Conservation (phyloP, 2,888 invertebrate genomes). For the Caenorhabditis sp. region DNA sequence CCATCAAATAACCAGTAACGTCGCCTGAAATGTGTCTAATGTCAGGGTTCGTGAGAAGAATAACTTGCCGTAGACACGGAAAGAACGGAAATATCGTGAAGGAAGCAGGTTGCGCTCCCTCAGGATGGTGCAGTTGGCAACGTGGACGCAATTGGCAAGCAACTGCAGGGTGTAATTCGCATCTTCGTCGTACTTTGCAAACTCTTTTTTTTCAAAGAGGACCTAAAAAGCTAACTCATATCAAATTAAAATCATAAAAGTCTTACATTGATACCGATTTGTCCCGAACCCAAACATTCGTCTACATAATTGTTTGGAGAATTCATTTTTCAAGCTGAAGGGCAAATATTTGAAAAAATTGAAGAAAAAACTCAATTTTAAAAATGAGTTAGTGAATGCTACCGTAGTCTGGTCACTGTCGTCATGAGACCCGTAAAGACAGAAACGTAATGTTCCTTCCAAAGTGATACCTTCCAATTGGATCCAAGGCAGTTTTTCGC, state of each 20-base stretch:
- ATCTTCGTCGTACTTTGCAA: not conserved
- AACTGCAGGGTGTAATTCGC: not conserved
- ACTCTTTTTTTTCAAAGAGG: not conserved
- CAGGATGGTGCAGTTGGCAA: constrained; percentile 34
- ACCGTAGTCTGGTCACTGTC: too few relatives aligned
- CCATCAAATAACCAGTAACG: constrained; percentile 27
- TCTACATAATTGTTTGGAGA: too few relatives aligned
- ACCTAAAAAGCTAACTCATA: constrained; percentile 5
- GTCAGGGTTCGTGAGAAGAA: not conserved
- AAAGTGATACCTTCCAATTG: too few relatives aligned
- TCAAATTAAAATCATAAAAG: not conserved
- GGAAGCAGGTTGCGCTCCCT: constrained; percentile 40
- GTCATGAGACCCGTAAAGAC: too few relatives aligned
- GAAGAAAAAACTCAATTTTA: too few relatives aligned
- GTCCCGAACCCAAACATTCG: too few relatives aligned
- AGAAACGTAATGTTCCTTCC: too few relatives aligned
- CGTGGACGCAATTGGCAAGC: constrained; percentile 31
- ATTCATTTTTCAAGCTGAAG: too few relatives aligned
- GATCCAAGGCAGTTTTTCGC: too few relatives aligned
- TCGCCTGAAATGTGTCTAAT: constrained; percentile 21
- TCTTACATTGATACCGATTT: too few relatives aligned
- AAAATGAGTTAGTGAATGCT: too few relatives aligned
- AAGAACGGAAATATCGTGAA: constrained; percentile 7
- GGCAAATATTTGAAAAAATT: too few relatives aligned
- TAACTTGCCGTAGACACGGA: constrained; percentile 28